Base-by-base conservation (phyloP, 2,113 vertebrate genomes). In the Cynoglossus semilaevis region DNA sequence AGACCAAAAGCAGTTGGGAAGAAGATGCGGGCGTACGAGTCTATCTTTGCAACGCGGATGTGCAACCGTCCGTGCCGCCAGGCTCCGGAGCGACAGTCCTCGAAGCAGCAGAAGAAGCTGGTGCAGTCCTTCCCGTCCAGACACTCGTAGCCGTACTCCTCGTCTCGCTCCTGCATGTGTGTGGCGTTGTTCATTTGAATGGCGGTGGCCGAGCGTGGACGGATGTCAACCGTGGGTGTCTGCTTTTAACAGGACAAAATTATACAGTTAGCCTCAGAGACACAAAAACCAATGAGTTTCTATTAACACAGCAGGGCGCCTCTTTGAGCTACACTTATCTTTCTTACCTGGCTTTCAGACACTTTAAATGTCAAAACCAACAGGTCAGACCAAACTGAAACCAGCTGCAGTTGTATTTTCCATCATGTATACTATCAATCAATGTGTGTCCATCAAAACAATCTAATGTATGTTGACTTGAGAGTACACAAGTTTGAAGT, bases 161-260 rank as follows among this genome's bases (percentile, higher is more conserved):
- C 97, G 61, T 99, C 97, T 34, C 96, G 86, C 88, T 99, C 96
- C 87, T 98, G 96, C 79, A 98, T 94, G 86, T 99, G 96, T 4
- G 96, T 94, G 22, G 97, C 95, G 89, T 99, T 99, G 92, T 99
- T 99, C 96, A 99, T 99, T 91, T 99, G 97, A 81, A 99, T 98
- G 69, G 91, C 91, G 0, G 97, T 97, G 19, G 95, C 96, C 16
- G 97, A 98, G 48, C 97, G 91, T 3, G 97, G 97, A 10, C 96
- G 96, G 74, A 99, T 99, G 80, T 99, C 97, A 61, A 99, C 97
- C 11, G 96, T 99, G 15, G 97, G 96, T 16, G 95, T 94, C 97
- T 98, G 88, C 52, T 89, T 89, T 85, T 77, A 45, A 81, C 63
- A 82, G 58, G 59, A 84, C 43, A 60, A 59, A 66, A 68, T 8